Evolutionary conservation across 2,113 vertebrate species (phyloP).

Genomic region (Sterrhoptilus dennistouni): DNA sequence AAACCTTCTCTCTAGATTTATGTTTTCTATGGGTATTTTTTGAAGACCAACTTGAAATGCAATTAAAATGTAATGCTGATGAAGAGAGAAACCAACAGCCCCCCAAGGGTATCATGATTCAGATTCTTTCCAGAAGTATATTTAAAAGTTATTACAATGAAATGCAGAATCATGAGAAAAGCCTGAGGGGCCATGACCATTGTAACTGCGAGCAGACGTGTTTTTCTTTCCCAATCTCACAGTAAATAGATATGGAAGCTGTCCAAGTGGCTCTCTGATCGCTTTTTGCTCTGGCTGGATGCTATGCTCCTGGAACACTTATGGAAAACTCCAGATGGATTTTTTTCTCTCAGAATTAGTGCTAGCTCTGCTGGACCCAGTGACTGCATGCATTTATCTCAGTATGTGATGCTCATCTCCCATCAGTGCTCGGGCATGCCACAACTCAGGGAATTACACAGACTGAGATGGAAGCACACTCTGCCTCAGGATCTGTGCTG

Average conservation of each 20-base stretch:
- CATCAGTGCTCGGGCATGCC: background rate
- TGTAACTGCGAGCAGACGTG: background rate
- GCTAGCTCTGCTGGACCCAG: background rate
- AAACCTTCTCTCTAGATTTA: background rate
- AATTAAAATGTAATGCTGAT: background rate
- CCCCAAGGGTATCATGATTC: background rate
- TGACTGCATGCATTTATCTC: background rate
- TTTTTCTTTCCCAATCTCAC: conserved; percentile 9
- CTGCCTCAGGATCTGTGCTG: background rate
- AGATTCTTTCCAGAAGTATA: conserved; percentile 1
- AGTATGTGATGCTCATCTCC: background rate
- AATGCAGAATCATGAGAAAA: conserved; percentile 7
- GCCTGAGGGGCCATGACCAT: background rate
- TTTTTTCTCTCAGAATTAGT: background rate
- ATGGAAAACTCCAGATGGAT: background rate
- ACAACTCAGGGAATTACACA: background rate
- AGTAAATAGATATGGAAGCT: background rate
- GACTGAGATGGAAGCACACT: background rate
- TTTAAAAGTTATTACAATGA: conserved; percentile 23
- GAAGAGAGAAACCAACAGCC: background rate
- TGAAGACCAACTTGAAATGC: background rate
- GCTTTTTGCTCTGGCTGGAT: background rate
- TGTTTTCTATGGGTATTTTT: background rate
- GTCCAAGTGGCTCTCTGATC: background rate
- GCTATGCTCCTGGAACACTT: background rate